Percentiles rank a stretch among this genome's conserved stretches.
phyloP scores from a whole-genome alignment of 2,888 invertebrate genomes.

The Epinotia bilunana region DNA sequence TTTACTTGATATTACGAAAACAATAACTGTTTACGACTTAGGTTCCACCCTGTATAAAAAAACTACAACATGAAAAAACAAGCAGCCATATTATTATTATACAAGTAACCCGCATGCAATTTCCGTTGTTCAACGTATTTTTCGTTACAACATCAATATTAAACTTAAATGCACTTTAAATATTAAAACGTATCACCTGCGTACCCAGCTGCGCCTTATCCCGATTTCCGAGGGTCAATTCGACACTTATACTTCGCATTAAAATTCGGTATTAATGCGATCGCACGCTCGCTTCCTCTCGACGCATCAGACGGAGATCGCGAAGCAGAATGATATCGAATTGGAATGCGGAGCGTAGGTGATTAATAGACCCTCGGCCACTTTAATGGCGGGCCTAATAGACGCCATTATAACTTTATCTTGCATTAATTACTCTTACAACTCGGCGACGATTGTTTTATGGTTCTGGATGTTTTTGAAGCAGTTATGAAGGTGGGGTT shows the following conservation, averaged over 20 bases:
- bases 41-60: no score
- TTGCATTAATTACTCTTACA: slow-evolving; percentile 40
- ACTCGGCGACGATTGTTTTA: slow-evolving; percentile 44
- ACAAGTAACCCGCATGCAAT: neutral
- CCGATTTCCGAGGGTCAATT: neutral
- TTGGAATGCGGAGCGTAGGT: neutral
- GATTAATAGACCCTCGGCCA: neutral
- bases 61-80: no score
- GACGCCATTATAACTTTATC: slow-evolving; percentile 44
- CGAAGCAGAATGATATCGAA: neutral
- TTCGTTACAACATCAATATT: neutral
- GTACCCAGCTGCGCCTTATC: slow-evolving; percentile 2
- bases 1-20: no score
- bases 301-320: neutral
- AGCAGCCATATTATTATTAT: neutral
- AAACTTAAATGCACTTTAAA: slow-evolving; percentile 3
- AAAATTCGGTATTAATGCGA: neutral
- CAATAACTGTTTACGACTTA: no score
- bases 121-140: neutral
- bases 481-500: slow-evolving; percentile 1
- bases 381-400: slow-evolving; percentile 38
- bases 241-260: neutral
- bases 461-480: slow-evolving; percentile 26
- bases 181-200: slow-evolving; percentile 4
- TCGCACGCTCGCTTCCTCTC: neutral